phyloP scores from a whole-genome alignment of 2,888 invertebrate species.

The Metopia argyrocephala region DNA sequence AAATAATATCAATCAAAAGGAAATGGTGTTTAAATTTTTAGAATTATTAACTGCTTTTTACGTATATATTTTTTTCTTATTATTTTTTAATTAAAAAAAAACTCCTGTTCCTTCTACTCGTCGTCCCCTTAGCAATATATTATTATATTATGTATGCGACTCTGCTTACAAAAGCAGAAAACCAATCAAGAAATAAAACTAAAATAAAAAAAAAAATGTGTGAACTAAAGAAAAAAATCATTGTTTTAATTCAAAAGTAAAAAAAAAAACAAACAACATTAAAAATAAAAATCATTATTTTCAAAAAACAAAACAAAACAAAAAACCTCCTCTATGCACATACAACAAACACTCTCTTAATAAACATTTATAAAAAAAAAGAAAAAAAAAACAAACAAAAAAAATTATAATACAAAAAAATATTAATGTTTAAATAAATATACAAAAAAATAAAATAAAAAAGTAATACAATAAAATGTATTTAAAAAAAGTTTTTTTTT shows the following conservation, averaged over 20 bases:
- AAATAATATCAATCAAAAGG: slow-evolving; percentile 23
- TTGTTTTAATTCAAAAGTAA: slow-evolving; percentile 58
- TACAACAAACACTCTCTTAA: slow-evolving; percentile 41
- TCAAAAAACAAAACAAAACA: slow-evolving; percentile 21
- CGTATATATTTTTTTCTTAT: background rate
- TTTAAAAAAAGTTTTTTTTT: background rate
- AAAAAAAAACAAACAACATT: slow-evolving; percentile 20
- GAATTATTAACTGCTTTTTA: slow-evolving; percentile 32
- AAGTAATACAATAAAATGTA: slow-evolving; percentile 28
- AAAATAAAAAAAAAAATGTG: slow-evolving; percentile 34
- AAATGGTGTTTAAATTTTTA: slow-evolving; percentile 37
- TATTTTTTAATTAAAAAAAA: background rate
- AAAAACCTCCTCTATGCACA: background rate
- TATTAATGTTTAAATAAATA: slow-evolving; percentile 64
- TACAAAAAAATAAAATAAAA: slow-evolving; percentile 46
- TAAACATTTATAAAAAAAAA: slow-evolving; percentile 47
- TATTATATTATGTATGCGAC: slow-evolving; percentile 48
- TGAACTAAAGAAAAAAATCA: slow-evolving; percentile 42
- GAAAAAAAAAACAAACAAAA: slow-evolving; percentile 16
- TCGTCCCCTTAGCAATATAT: slow-evolving; percentile 55
- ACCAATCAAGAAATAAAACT: slow-evolving; percentile 23
- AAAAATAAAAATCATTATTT: slow-evolving; percentile 45
- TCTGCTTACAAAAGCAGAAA: slow-evolving; percentile 27
- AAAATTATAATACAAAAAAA: slow-evolving; percentile 34
- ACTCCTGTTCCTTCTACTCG: slow-evolving; percentile 20